Evolutionary conservation across 2,113 vertebrate species (phyloP), one percentile per base, ranked within the genome.

Genomic region (Struthio camelus): DNA sequence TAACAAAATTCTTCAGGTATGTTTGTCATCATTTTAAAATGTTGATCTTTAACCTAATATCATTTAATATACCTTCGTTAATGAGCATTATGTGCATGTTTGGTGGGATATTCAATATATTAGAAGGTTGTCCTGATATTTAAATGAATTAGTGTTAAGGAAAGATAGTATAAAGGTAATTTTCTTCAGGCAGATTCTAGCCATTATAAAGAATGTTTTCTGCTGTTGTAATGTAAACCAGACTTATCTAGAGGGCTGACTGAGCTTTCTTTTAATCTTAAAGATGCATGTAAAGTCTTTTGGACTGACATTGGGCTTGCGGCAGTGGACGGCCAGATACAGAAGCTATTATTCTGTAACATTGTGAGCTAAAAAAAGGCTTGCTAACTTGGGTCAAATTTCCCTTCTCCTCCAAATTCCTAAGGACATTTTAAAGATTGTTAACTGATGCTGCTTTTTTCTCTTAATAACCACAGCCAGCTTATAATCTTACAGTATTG

Each of bases 1-100:
- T 96, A 99, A 99, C 98, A 98, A 97, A 95, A 97, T 99, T 95
- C 98, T 99, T 91, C 98, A 90, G 98, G 99, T 99, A 98, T 98
- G 98, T 98, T 85, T 85, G 75, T 54, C 7, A 42, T 36, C 42
- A 70, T 92, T 95, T 89, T 50, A 36, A 80, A 64, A 14, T 50
- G 14, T 61, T 85, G 28, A 34, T 64, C 82, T 73, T 18, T 30
- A 27, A 46, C 28, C 12, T 70, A 8, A n/a, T 92, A 72, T 42
- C 16, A 54, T 69, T 84, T 91, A 73, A 16, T 91, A 4, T 22
- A 48, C 1, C 10, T 53, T 81, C 20, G 16, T 81, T 80, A 80
- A n/a, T 32, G 27, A 25, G 4, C 44, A 1, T 48, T 83, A 54
- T 1, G 12, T 53, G 83, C 83, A 8, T 59, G 14, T 48, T 36